Evolutionary conservation across 2,888 invertebrate genomes (phyloP).

Genomic region (Pantelozetes paolii): DNA sequence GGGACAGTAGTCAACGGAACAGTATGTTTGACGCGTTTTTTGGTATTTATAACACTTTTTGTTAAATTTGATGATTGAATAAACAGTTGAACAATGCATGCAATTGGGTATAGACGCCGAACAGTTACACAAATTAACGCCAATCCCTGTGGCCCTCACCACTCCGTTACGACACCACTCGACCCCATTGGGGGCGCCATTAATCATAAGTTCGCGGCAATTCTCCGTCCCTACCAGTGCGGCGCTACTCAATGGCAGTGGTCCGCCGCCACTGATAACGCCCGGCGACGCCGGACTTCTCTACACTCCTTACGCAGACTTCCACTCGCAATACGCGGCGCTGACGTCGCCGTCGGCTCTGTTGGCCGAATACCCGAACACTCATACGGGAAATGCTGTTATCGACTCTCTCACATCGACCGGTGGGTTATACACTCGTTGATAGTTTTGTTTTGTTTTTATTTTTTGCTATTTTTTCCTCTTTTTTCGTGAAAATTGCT

Average conservation of each 20-base stretch:
- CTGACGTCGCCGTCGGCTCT: conserved; percentile 65
- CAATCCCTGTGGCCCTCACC: conserved; percentile 45
- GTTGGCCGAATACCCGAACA: conserved; percentile 57
- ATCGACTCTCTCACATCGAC: conserved; percentile 51
- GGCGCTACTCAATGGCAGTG: conserved; percentile 59
- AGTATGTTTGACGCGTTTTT: background rate
- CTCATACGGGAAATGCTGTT: conserved; percentile 63
- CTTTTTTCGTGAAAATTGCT: background rate
- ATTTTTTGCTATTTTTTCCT: conserved; percentile 4
- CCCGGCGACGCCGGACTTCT: conserved; percentile 72
- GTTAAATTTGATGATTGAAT: no score
- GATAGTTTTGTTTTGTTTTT: conserved; percentile 49
- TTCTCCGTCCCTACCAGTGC: conserved; percentile 77
- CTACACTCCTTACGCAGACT: conserved; percentile 74
- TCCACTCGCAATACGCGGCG: conserved; percentile 77
- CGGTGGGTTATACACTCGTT: conserved; percentile 89
- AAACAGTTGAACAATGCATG: conserved; percentile 10
- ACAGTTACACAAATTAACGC: conserved; percentile 45
- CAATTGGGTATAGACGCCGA: conserved; percentile 44
- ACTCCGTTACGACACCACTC: conserved; percentile 51
- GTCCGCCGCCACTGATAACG: conserved; percentile 61
- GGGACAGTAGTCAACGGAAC: conserved; percentile 71
- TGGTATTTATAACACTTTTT: no score
- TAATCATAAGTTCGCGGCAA: conserved; percentile 77
- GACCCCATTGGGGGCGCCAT: conserved; percentile 81